Evolutionary conservation across 1,140 invertebrate genomes (phyloP).

Genomic region (Pogonomyrmex californicus): DNA sequence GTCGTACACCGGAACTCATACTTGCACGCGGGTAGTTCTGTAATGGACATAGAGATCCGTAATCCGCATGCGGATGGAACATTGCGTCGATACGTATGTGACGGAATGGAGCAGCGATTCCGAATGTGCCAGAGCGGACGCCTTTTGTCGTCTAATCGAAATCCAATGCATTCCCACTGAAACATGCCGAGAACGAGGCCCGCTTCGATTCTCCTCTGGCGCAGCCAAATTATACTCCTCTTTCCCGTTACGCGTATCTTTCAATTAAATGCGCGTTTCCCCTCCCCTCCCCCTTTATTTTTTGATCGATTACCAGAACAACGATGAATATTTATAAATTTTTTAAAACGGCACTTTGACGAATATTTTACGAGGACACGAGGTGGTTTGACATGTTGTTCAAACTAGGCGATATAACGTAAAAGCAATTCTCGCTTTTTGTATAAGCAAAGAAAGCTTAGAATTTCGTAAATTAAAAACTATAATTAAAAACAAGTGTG

Average conservation of each 20-base stretch:
- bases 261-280: not conserved
- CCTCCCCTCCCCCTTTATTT: not conserved
- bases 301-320: not conserved
- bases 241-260: not conserved
- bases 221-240: conserved; percentile 1
- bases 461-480: not conserved
- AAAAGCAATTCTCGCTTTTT: not conserved
- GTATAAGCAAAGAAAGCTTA: not conserved
- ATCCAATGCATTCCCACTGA: conserved; percentile 71
- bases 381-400: not conserved
- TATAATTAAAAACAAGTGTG: not conserved
- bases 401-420: not conserved
- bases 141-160: conserved; percentile 75
- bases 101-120: conserved; percentile 21
- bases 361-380: not conserved
- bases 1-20: conserved; percentile 9
- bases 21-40: not conserved
- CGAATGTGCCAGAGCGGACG: conserved; percentile 15
- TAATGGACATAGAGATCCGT: not conserved
- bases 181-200: not conserved
- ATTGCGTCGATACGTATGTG: conserved; percentile 10
- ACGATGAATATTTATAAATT: not conserved
- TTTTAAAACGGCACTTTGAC: not conserved
- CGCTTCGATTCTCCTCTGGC: conserved; percentile 34
- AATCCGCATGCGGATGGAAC: not conserved